phyloP scores from a whole-genome alignment of 2,113 vertebrate species.

The Lepisosteus osseus region DNA sequence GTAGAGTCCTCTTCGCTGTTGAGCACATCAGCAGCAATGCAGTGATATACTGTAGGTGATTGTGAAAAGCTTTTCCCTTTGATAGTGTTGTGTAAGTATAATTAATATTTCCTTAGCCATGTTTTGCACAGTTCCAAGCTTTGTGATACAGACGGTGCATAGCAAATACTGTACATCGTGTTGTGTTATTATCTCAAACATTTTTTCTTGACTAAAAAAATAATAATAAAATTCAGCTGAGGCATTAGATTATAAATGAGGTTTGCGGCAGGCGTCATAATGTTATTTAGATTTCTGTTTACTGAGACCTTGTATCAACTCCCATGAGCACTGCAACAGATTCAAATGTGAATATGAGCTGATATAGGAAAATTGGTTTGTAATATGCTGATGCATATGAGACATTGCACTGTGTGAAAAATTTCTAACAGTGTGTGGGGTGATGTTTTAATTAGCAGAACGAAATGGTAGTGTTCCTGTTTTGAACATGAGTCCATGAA shows the following conservation, averaged over 20 bases:
- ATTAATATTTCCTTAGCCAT: conserved; percentile 48
- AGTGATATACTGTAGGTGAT: conserved; percentile 43
- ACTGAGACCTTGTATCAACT: conserved; percentile 89
- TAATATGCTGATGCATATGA: conserved; percentile 91
- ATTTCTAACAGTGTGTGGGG: conserved; percentile 60
- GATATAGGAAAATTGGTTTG: conserved; percentile 97
- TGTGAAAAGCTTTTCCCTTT: conserved; percentile 25
- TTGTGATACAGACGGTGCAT: conserved; percentile 41
- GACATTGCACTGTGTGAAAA: conserved; percentile 71
- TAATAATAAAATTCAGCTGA: conserved; percentile 93
- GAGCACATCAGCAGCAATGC: conserved; percentile 51
- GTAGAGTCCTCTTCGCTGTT: conserved; percentile 32
- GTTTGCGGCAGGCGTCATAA: conserved; percentile 89
- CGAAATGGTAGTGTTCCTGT: conserved; percentile 33
- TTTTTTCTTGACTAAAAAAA: conserved; percentile 84
- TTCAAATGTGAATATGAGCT: conserved; percentile 97
- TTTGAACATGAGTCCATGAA: conserved; percentile 30
- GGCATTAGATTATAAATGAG: conserved; percentile 98
- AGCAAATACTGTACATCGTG: conserved; percentile 45
- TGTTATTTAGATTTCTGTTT: conserved; percentile 97
- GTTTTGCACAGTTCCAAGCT: conserved; percentile 45
- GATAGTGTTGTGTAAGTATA: conserved; percentile 47
- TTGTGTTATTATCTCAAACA: conserved; percentile 65
- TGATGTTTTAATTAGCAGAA: conserved; percentile 72
- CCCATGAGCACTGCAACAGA: conserved; percentile 91